Conservation (phyloP, 2,797 vertebrate species). For the Melanotaenia boesemani region DNA sequence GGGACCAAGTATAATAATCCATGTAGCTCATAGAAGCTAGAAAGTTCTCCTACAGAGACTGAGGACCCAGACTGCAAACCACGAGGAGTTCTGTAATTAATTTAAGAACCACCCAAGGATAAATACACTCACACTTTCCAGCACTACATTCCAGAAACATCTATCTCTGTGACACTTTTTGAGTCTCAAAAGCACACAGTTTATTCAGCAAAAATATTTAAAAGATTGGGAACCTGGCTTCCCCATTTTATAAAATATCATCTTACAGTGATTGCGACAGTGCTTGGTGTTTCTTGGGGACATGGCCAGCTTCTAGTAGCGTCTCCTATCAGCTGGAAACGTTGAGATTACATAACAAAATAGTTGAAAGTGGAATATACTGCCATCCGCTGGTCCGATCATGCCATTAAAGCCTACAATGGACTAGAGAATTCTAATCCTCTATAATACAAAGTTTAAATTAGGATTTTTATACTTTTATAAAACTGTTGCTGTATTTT, state of each 20-base stretch:
- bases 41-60: not conserved
- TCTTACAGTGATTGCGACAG: slow-evolving; percentile 52
- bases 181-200: not conserved
- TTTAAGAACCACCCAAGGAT: not conserved
- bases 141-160: slow-evolving; percentile 11
- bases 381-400: slow-evolving; percentile 66
- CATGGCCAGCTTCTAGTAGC: slow-evolving; percentile 44
- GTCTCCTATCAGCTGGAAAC: slow-evolving; percentile 45
- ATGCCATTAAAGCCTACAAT: not conserved
- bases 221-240: not conserved
- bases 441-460: not conserved
- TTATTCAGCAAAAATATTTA: slow-evolving; percentile 17
- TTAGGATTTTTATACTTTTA: not conserved
- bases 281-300: slow-evolving; percentile 36
- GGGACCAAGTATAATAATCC: not conserved
- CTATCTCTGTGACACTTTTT: not conserved
- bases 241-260: slow-evolving; percentile 31
- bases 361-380: slow-evolving; percentile 23
- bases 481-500: not conserved
- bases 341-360: slow-evolving; percentile 58
- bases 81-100: slow-evolving; percentile 3
- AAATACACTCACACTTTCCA: not conserved
- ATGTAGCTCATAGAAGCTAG: not conserved
- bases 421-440: slow-evolving; percentile 4
- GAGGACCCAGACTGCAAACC: not conserved